Base-by-base conservation (phyloP, 2,888 invertebrate species). In the Diarsia mendica region DNA sequence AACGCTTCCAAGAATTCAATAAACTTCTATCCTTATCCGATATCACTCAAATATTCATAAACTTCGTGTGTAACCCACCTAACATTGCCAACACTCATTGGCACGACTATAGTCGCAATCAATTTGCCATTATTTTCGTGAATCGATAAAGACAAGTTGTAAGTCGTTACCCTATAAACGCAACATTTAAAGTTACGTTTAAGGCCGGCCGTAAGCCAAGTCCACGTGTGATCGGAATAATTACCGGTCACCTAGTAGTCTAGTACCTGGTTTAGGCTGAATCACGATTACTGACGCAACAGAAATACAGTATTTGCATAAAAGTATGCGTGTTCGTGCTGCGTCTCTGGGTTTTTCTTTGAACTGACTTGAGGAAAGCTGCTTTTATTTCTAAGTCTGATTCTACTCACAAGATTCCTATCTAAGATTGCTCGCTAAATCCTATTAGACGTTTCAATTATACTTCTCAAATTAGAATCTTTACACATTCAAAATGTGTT, bases 201-300 rank as follows among this genome's bases (percentile, higher is more conserved):
- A 92, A 94, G 92, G 91, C 93, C 92, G 90, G 88, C 88, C 91
- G 92, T 95, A 94, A 94, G 93, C 90, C 90, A 91, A 93, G 92
- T 93, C 93, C 95, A 95, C 95, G 95, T 96, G 95, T 95, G 95
- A 92, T 93, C 90, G 87, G 95, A 96, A 96, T 96, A 95, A 95
- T 95, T 94, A 93, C 93, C 86, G 89, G 91, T 88, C 89, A 88
- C 88, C 87, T 85, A 87, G 65, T 44, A 77, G 15, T 39, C 33
- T 65, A 65, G 86, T 85, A 82, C 88, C 67, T 89, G 89, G 90
- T 89, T 92, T 90, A 89, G 88, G 91, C 89, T 95, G 94, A 94
- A 93, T 95, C 94, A 94, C 92, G 90, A 91, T 80, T 87, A 89
- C 89, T 94, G 93, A 93, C 93, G 93, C 92, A 94, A 94, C 88